Evolutionary conservation across 2,113 vertebrate species (phyloP).

Genomic region (Herpailurus yagouaroundi): DNA sequence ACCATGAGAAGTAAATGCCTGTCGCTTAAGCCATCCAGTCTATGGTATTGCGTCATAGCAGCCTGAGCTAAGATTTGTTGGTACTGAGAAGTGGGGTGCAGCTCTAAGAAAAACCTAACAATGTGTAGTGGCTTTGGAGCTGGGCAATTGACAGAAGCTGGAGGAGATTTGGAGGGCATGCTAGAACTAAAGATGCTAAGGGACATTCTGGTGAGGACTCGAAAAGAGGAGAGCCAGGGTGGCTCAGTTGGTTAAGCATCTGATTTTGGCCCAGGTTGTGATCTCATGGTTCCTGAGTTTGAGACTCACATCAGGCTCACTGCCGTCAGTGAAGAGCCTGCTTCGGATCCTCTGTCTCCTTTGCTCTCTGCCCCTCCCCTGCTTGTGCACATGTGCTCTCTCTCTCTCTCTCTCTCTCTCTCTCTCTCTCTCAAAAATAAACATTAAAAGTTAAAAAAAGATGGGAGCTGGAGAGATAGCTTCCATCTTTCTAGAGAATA

Average conservation of each 20-base stretch:
- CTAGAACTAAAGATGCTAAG: background rate
- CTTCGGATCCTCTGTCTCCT: no score
- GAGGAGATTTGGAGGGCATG: background rate
- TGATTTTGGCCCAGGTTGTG: no score
- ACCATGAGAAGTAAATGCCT: background rate
- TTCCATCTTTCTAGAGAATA: background rate
- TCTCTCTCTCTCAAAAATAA: no score
- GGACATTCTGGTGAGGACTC: background rate
- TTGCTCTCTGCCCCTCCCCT: no score
- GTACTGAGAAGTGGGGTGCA: background rate
- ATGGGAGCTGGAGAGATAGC: background rate
- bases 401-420: no score
- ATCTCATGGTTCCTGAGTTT: no score
- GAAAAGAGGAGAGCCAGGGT: background rate
- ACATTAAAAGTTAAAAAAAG: no score
- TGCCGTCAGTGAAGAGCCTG: no score
- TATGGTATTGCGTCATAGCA: background rate
- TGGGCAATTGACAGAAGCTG: background rate
- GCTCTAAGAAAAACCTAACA: background rate
- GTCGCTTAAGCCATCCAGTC: background rate
- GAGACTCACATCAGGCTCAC: no score
- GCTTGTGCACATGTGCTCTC: no score
- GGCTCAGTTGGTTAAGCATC: no score
- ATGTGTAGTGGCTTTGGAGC: background rate
- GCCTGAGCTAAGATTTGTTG: background rate